These are phyloP conservation scores for Diplolepis rosae DNA, from an alignment of 2,888 invertebrate species.

Conservation along the genomic window DNA sequence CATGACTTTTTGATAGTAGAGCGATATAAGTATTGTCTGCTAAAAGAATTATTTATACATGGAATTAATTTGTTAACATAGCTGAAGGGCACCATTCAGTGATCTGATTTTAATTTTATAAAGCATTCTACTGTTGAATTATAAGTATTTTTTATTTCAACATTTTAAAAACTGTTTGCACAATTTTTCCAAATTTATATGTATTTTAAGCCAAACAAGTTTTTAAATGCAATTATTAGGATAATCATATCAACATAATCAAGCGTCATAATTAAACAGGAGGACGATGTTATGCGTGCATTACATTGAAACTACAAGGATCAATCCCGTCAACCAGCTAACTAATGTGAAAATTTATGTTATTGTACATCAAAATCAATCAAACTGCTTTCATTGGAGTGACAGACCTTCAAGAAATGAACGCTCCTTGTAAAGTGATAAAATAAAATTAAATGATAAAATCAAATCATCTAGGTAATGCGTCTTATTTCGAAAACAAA, in stretches of 20 bases:
- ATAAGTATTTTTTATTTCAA: background rate
- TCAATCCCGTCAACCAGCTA: background rate
- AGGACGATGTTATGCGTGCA: slow-evolving; percentile 12
- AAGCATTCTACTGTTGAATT: slow-evolving; percentile 6
- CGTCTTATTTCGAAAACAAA: too few species aligned
- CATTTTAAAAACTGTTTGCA: slow-evolving; percentile 11
- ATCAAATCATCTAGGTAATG: too few species aligned
- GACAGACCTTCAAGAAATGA: background rate
- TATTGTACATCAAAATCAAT: background rate
- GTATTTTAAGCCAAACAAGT: background rate
- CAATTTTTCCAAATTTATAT: slow-evolving; percentile 22
- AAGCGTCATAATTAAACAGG: slow-evolving; percentile 18
- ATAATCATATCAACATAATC: slow-evolving; percentile 5
- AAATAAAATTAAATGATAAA: too few species aligned
- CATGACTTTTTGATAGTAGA: slow-evolving; percentile 25
- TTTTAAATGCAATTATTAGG: slow-evolving; percentile 15
- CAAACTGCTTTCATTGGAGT: slow-evolving; percentile 33
- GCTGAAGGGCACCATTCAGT: background rate
- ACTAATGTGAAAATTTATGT: background rate
- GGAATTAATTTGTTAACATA: background rate
- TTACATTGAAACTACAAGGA: background rate
- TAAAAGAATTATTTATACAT: background rate
- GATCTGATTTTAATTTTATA: slow-evolving; percentile 6
- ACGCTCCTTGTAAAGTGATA: background rate
- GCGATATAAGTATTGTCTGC: slow-evolving; percentile 1